Percentiles rank a stretch among this genome's conserved stretches.
Evolutionary conservation across 2,113 vertebrate genomes (phyloP).

Genomic region (Zosterops borbonicus): DNA sequence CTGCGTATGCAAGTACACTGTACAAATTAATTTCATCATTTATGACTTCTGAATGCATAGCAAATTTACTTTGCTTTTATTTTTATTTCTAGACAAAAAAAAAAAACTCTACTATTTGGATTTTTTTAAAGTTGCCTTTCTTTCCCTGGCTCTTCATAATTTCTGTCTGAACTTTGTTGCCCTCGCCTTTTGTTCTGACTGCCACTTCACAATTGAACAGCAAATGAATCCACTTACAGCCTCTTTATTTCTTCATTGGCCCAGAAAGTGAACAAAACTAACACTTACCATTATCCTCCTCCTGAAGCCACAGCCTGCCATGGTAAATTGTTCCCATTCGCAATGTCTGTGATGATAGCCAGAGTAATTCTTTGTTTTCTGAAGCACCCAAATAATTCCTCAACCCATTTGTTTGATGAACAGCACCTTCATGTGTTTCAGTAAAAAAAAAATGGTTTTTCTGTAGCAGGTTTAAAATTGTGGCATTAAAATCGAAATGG

Average conservation of each 20-base stretch:
- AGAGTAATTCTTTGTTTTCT: neutral
- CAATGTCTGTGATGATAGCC: neutral
- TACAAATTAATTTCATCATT: neutral
- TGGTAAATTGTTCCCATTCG: neutral
- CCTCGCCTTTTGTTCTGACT: neutral
- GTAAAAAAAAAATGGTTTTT: neutral
- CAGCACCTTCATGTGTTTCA: neutral
- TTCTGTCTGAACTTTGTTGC: neutral
- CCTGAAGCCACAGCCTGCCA: neutral
- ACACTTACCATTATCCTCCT: neutral
- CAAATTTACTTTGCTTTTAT: neutral
- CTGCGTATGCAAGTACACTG: neutral
- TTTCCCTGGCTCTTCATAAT: neutral
- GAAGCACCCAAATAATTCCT: neutral
- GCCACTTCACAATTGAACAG: neutral
- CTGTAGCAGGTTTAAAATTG: neutral
- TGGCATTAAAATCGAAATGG: neutral
- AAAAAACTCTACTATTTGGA: neutral
- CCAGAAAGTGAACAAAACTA: conserved; percentile 27
- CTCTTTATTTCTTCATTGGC: conserved; percentile 14
- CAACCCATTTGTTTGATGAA: neutral
- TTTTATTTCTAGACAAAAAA: neutral
- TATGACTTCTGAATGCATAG: neutral
- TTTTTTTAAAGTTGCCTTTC: neutral
- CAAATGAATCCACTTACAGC: conserved; percentile 12